A percentile compares a stretch with the other conserved stretches of the same genome.
Evolutionary conservation across 2,888 invertebrate genomes (phyloP).

Genomic region (Drosophila putrida): DNA sequence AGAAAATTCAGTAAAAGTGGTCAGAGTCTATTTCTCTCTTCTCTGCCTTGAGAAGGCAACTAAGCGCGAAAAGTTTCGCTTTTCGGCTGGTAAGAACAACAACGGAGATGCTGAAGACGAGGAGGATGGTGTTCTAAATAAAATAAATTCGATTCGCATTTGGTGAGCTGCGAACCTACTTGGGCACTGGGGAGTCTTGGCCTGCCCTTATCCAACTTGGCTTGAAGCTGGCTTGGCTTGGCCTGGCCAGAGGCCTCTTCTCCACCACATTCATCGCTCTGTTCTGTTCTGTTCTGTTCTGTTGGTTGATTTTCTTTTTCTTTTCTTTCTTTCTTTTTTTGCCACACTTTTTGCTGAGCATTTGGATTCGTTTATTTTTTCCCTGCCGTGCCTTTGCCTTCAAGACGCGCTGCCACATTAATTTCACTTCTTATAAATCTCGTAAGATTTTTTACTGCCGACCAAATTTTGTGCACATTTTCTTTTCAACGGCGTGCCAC

Average conservation of each 20-base stretch:
- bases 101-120: constrained; percentile 19
- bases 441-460: constrained; percentile 53
- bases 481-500: constrained; percentile 40
- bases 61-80: constrained; percentile 78
- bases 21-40: constrained; percentile 32
- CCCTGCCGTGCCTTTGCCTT: constrained; percentile 27
- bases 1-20: constrained; percentile 59
- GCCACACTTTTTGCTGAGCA: constrained; percentile 40
- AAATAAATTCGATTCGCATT: constrained; percentile 81
- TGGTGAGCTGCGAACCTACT: constrained; percentile 42
- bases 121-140: constrained; percentile 60
- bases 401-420: constrained; percentile 75
- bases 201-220: constrained; percentile 1
- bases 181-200: constrained; percentile 24
- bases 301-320: constrained; percentile 9
- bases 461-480: constrained; percentile 35
- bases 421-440: constrained; percentile 83
- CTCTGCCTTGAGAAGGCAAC: constrained; percentile 55
- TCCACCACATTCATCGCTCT: constrained; percentile 48
- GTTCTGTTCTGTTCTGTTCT: no score
- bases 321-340: constrained; percentile 15
- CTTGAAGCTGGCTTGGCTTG: background rate
- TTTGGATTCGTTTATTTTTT: constrained; percentile 27
- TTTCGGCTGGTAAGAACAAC: constrained; percentile 54
- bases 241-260: constrained; percentile 32